Evolutionary conservation across 2,888 invertebrate genomes (phyloP).

Genomic region (Acleris literana): DNA sequence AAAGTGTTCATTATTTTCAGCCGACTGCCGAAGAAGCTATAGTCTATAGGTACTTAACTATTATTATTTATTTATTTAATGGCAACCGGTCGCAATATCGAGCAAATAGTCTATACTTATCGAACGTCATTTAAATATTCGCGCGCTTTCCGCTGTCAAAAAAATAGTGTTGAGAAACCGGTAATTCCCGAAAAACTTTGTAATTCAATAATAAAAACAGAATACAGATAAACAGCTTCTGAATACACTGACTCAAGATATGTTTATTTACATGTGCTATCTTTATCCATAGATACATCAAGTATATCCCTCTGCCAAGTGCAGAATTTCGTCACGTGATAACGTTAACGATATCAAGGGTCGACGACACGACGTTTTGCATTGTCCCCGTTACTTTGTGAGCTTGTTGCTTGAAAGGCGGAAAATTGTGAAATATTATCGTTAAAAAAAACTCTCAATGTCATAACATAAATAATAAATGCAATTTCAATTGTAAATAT

Average conservation of each 20-base stretch:
- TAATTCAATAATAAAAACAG: not conserved
- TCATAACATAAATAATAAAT: not conserved
- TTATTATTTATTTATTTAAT: no score
- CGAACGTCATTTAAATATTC: no score
- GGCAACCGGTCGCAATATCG: no score
- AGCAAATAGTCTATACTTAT: no score
- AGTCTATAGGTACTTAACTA: no score
- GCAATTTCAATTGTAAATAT: no score
- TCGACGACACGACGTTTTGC: conserved; percentile 49
- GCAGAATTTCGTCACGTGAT: conserved; percentile 53
- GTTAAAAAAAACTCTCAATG: not conserved
- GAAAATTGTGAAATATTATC: conserved; percentile 13
- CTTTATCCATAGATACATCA: conserved; percentile 22
- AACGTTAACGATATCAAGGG: conserved; percentile 52
- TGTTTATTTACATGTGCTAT: conserved; percentile 30
- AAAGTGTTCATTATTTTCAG: no score
- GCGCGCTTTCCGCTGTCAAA: no score
- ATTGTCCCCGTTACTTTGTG: conserved; percentile 31
- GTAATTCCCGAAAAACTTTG: not conserved
- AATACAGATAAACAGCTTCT: conserved; percentile 20
- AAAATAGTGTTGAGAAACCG: conserved; percentile 15
- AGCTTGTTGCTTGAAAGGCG: conserved; percentile 8
- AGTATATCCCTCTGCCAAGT: conserved; percentile 55
- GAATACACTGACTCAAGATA: conserved; percentile 25
- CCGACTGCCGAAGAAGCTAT: no score